Percentiles rank a stretch among this genome's conserved stretches.
Conservation (phyloP, 2,113 vertebrate species). For the Seriola aureovittata region DNA sequence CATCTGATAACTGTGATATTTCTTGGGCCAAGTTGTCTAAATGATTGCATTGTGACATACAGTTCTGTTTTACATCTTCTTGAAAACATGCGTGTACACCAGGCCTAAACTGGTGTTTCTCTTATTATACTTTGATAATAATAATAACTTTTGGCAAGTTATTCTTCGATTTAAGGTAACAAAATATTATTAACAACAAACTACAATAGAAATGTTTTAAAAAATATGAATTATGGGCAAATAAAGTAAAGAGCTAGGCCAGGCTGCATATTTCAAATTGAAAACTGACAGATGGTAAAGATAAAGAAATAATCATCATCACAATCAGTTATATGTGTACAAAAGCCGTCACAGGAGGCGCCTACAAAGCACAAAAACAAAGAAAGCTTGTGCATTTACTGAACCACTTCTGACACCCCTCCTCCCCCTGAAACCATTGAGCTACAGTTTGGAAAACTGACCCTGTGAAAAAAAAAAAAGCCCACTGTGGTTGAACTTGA, state of each 20-base stretch:
- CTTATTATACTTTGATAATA: neutral
- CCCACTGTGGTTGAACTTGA: slow-evolving; percentile 60
- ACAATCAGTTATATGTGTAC: slow-evolving; percentile 11
- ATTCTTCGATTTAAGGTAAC: neutral
- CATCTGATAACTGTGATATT: neutral
- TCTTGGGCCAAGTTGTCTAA: neutral
- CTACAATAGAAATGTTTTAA: neutral
- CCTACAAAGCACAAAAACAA: slow-evolving; percentile 14
- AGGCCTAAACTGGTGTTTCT: neutral
- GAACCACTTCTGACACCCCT: slow-evolving; percentile 31
- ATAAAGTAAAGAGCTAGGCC: neutral
- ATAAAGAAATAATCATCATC: slow-evolving; percentile 11
- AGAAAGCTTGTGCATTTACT: slow-evolving; percentile 10
- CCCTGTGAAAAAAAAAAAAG: slow-evolving; percentile 61
- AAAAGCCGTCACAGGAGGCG: slow-evolving; percentile 28
- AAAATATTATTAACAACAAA: neutral
- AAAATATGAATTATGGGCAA: neutral
- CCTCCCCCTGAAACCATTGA: slow-evolving; percentile 41
- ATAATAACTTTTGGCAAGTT: neutral
- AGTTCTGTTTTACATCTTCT: neutral
- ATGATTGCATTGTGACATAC: neutral
- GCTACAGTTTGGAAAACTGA: slow-evolving; percentile 62
- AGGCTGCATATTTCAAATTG: neutral
- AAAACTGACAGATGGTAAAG: neutral
- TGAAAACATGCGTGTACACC: neutral